Conservation (phyloP, 2,113 vertebrate genomes). For the Albula glossodonta region DNA sequence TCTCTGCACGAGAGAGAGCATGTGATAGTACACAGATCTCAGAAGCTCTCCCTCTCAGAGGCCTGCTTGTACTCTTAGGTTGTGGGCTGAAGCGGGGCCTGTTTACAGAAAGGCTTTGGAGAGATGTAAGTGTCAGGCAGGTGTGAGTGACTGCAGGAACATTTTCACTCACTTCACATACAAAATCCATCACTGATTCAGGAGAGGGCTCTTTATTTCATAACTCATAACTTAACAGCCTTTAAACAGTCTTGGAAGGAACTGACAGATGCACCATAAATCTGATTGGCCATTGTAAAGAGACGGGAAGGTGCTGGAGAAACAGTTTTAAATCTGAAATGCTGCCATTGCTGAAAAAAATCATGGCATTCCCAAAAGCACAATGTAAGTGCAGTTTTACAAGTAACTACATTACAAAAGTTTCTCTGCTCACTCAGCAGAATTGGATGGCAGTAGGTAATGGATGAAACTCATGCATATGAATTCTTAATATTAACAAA, state of each 20-base stretch:
- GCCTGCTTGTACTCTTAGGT: neutral
- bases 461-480: neutral
- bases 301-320: neutral
- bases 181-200: neutral
- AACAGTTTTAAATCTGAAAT: neutral
- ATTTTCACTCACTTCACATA: neutral
- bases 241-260: slow-evolving; percentile 1
- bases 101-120: slow-evolving; percentile 7
- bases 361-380: neutral
- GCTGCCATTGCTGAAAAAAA: neutral
- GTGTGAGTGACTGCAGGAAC: slow-evolving; percentile 2
- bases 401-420: neutral
- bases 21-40: neutral
- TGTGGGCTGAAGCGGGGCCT: neutral
- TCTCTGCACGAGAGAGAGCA: neutral
- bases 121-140: neutral
- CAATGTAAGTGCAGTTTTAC: neutral
- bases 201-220: neutral
- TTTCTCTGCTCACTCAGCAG: neutral
- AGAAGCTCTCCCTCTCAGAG: neutral
- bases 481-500: neutral
- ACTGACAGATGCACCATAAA: neutral
- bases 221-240: slow-evolving; percentile 5
- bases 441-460: neutral
- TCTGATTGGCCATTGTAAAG: neutral